Conservation (phyloP, 2,797 vertebrate species). For the Pangasius macronema region DNA sequence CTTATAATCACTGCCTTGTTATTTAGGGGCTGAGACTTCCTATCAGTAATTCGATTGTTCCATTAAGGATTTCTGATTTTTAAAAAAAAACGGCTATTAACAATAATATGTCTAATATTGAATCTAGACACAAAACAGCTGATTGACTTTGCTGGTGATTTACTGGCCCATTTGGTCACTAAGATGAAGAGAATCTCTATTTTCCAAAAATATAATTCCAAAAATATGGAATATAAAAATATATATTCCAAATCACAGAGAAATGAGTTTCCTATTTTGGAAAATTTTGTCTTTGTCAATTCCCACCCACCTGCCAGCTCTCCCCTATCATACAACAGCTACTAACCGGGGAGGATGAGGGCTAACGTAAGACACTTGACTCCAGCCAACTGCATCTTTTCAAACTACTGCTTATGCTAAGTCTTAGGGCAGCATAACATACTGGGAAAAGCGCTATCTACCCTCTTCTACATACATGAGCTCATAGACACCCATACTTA, state of each 20-base stretch:
- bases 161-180: neutral
- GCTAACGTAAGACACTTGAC: neutral
- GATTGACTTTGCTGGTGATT: neutral
- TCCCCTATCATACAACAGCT: neutral
- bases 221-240: neutral
- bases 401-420: neutral
- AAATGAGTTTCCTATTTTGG: neutral
- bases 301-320: neutral
- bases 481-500: neutral
- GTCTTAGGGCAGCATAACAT: neutral
- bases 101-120: neutral
- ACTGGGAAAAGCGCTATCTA: neutral
- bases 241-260: neutral
- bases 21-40: neutral
- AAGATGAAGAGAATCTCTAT: neutral
- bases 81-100: neutral
- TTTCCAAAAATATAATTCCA: neutral
- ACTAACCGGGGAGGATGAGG: neutral
- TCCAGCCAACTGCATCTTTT: neutral
- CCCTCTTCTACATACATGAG: slow-evolving; percentile 1
- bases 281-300: neutral
- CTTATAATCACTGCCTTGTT: neutral
- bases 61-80: neutral
- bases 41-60: neutral
- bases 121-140: neutral